Evolutionary conservation across 2,113 vertebrate genomes (phyloP).

Genomic region (Tachysurus vachellii): DNA sequence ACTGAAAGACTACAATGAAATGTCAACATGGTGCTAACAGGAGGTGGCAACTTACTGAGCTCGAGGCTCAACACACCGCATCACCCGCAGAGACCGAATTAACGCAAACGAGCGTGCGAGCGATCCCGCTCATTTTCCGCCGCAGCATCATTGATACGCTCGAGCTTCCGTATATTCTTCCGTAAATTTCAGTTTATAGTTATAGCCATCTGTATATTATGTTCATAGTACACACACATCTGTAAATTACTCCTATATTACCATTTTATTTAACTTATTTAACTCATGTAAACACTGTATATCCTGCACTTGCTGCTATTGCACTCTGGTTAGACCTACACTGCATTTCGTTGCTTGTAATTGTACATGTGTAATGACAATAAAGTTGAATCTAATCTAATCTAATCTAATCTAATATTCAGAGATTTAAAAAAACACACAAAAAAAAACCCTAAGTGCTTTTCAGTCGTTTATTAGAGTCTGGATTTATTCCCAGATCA

Average conservation of each 20-base stretch:
- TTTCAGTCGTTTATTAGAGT: neutral
- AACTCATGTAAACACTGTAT: no score
- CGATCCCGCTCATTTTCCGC: neutral
- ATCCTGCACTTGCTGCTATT: no score
- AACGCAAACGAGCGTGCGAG: neutral
- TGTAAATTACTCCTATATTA: no score
- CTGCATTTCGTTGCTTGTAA: no score
- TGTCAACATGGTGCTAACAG: neutral
- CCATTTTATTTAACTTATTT: no score
- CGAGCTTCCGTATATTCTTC: neutral
- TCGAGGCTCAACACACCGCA: neutral
- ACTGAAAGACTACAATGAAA: neutral
- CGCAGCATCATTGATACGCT: neutral
- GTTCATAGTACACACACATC: no score
- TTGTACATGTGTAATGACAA: no score
- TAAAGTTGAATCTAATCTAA: no score
- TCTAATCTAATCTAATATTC: no score
- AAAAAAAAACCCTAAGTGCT: neutral
- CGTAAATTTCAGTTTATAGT: no score
- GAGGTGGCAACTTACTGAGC: neutral
- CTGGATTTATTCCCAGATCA: neutral
- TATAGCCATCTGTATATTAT: no score
- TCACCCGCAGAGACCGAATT: constrained; percentile 20
- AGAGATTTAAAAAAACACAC: neutral
- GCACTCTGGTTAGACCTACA: no score